Conservation (phyloP, 2,113 vertebrate genomes). For the Aix galericulata region DNA sequence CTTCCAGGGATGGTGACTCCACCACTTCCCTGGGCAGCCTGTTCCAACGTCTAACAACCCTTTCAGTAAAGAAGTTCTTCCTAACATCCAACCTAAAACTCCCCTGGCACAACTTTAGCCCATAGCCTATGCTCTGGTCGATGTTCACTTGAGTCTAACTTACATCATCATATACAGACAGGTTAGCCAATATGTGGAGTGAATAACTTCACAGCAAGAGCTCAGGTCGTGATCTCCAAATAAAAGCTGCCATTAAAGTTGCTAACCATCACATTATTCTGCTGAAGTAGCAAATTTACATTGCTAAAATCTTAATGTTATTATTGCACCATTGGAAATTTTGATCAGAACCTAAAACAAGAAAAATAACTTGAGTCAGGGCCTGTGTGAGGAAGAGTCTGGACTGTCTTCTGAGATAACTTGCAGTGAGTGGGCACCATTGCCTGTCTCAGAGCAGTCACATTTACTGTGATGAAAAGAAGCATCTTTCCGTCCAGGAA, state of each 20-base stretch:
- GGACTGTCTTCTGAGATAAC: neutral
- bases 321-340: neutral
- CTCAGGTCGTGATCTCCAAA: neutral
- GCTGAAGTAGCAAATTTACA: neutral
- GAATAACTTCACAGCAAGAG: neutral
- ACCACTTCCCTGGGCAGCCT: too few species aligned
- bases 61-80: too few species aligned
- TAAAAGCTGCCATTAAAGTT: neutral
- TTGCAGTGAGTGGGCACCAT: neutral
- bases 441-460: neutral
- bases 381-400: neutral
- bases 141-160: neutral
- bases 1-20: too few species aligned
- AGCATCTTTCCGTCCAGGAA: neutral
- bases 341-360: neutral
- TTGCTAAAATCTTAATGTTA: neutral
- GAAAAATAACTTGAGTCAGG: neutral
- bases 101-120: too few species aligned
- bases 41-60: too few species aligned
- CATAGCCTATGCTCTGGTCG: neutral
- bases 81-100: too few species aligned
- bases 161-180: neutral
- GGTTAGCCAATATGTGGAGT: neutral
- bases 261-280: neutral
- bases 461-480: neutral